Evolutionary conservation across 2,888 invertebrate species (phyloP), one percentile per base, ranked within the genome.

Genomic region (Agrotis clavis): DNA sequence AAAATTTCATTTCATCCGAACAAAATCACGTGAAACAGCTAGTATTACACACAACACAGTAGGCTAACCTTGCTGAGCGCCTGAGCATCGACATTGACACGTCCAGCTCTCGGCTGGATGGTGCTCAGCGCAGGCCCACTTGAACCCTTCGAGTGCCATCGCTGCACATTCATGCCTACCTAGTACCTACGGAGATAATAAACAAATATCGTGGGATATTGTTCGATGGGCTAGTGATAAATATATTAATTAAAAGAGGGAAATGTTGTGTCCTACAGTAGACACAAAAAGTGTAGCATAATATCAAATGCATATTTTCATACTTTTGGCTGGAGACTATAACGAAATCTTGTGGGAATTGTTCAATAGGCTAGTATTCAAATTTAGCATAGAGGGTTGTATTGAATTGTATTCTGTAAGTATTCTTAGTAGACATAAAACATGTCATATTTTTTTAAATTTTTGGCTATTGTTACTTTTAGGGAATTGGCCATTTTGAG

Each of bases 51-150:
- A 57, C 57, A 57, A 60, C 48, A 51, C 53, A 64, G 71, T 54
- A 50, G 60, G 70, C 53, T 65, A 82, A 84, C 85, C 86, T 87
- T 84, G 83, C 82, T 77, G 88, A 89, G 85, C 86, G 86, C 86
- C 82, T 77, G 88, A 89, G 85, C 86, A 86, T 86, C 87, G 86
- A 93, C 94, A 94, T 91, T 93, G 94, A 93, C 92, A 92, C 91
- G 93, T 90, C 90, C 89, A 86, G 87, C 88, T 83, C 92, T 88
- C 87, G 60, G 82, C 59, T 90, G 88, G 92, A 92, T 93, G 92
- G 88, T 88, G 81, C 94, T 94, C 86, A 51, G 69, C 78, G 75
- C 86, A 45, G 68, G 74, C 70, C 85, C 90, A 89, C 93, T 94
- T 90, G 91, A 93, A 90, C 89, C 86, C 83, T 84, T 91, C 86